Percentiles rank a stretch among this genome's conserved stretches.
Conservation (phyloP, 2,113 vertebrate genomes). For the Barnardius zonarius region DNA sequence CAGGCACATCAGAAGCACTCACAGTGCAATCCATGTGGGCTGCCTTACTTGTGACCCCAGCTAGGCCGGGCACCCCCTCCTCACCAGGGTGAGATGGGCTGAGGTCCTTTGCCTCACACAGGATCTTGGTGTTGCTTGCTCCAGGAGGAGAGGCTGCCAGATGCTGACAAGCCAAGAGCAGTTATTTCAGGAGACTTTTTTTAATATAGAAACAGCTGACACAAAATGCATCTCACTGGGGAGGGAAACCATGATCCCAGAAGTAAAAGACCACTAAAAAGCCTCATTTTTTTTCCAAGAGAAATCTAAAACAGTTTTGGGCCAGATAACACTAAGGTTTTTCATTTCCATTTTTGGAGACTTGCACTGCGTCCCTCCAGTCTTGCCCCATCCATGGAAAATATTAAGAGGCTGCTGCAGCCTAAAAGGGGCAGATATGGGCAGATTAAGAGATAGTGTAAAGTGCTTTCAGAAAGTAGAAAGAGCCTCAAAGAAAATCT, state of each 20-base stretch:
- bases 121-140: conserved; percentile 23
- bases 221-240: conserved; percentile 50
- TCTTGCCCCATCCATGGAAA: neutral
- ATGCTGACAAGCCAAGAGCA: conserved; percentile 34
- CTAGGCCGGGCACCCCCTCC: conserved; percentile 14
- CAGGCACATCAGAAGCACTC: neutral
- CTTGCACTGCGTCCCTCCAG: neutral
- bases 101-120: neutral
- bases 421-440: neutral
- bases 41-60: conserved; percentile 63
- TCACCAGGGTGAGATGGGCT: neutral
- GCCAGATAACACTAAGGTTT: neutral
- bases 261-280: conserved; percentile 47
- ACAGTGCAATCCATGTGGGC: conserved; percentile 16
- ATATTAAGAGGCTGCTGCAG: neutral
- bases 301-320: neutral
- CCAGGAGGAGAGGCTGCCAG: conserved; percentile 15
- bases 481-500: conserved; percentile 8
- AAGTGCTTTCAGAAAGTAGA: conserved; percentile 39
- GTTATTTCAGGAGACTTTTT: conserved; percentile 44
- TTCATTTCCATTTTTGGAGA: conserved; percentile 51
- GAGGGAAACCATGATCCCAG: conserved; percentile 42
- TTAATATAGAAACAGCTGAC: conserved; percentile 56
- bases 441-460: neutral
- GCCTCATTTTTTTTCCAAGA: neutral